Base-by-base conservation (phyloP, 2,797 vertebrate genomes). In the Falco cherrug region DNA sequence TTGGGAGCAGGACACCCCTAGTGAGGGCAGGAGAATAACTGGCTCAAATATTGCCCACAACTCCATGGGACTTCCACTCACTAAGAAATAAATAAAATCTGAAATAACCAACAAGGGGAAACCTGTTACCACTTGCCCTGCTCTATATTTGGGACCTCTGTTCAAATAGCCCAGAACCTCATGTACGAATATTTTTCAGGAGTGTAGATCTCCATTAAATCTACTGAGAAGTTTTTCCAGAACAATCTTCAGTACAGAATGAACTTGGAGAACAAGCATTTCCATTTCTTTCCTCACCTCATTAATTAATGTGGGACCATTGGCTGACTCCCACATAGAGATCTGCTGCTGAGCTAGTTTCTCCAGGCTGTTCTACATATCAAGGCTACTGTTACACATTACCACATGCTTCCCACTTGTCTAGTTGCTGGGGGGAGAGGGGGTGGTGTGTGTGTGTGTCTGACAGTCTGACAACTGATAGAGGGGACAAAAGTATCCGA, bases 201-300 rank as follows among this genome's bases (percentile, higher is more conserved):
- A 79, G 9, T 8, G 3, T n/a, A 63, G 24, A 39, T 39, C 60
- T 67, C 56, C 37, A 85, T 67, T 91, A 87, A 86, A 73, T 51
- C 24, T 77, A 50, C 75, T 89, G 69, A 84, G 56, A 68, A 94
- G 71, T 29, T 90, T 95, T 87, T 85, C 60, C 77, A 84, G 35
- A 93, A 35, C 74, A 87, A 86, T 79, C 67, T 92, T 94, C 63
- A 47, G 24, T 16, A 57, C 56, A 87, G 47, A 90, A 74, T 67
- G 31, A 90, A 90, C 85, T 95, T 56, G n/a, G 45, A 92, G 67
- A 77, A 47, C 22, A 57, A 64, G 57, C 25, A 60, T 56, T 95
- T 89, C 56, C 75, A 80, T 75, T 91, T 93, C 43, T 69, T 81
- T 90, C 77, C 88, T 95, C 91, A 90, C 68, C 45, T 90, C 90